A percentile compares a stretch with the other conserved stretches of the same genome.
Evolutionary conservation across 2,113 vertebrate genomes (phyloP).

Genomic region (Garra rufa): DNA sequence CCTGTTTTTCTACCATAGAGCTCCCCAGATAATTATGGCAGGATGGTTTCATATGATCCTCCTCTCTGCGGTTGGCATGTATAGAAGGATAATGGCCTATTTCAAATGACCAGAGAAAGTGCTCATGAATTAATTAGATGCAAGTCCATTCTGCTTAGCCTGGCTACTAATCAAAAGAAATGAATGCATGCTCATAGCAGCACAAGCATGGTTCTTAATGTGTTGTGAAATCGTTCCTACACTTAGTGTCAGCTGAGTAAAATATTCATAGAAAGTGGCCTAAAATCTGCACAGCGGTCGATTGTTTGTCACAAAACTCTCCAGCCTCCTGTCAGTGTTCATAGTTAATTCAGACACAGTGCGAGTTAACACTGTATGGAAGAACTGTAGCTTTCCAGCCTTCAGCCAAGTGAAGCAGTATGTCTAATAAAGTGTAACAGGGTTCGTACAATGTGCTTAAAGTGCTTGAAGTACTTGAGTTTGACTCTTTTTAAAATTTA

Average conservation of each 20-base stretch:
- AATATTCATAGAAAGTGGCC: slow-evolving; percentile 29
- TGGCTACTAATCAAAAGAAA: slow-evolving; percentile 50
- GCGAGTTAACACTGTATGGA: not conserved
- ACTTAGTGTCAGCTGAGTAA: slow-evolving; percentile 12
- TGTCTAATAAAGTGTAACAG: not conserved
- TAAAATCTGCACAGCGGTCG: slow-evolving; percentile 10
- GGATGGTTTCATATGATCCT: slow-evolving; percentile 74
- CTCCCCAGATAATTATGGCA: slow-evolving; percentile 64
- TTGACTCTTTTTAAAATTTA: no score
- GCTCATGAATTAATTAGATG: slow-evolving; percentile 78
- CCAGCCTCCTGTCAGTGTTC: slow-evolving; percentile 6
- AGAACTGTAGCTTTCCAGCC: not conserved
- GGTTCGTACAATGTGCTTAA: no score
- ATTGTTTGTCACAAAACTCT: not conserved
- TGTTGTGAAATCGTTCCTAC: not conserved
- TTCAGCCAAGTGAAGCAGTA: not conserved
- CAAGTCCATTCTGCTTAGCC: slow-evolving; percentile 57
- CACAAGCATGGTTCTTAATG: slow-evolving; percentile 20
- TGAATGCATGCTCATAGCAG: slow-evolving; percentile 54
- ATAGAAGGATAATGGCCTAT: slow-evolving; percentile 74
- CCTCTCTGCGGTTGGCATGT: slow-evolving; percentile 65
- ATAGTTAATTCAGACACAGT: not conserved
- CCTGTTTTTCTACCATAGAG: slow-evolving; percentile 49
- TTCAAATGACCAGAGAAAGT: slow-evolving; percentile 75
- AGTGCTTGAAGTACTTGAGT: no score